Evolutionary conservation across 2,888 invertebrate genomes (phyloP), one percentile per base, ranked within the genome.

Genomic region (Deroplatys truncata): DNA sequence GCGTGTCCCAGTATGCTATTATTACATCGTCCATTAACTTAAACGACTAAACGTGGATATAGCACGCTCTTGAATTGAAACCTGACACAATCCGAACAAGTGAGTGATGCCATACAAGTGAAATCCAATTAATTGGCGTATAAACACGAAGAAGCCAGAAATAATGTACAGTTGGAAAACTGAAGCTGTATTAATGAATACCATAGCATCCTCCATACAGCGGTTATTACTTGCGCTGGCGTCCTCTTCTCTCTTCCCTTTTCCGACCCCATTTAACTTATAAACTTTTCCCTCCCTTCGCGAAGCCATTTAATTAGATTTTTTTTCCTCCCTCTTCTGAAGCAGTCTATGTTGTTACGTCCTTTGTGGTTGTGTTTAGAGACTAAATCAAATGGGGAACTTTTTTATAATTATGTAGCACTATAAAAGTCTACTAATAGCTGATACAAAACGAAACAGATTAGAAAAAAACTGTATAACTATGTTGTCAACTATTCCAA

Each of bases 111-210:
- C 86, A 15, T 86, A 86, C 82, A 82, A 86, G 72, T 16, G 29
- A 82, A 86, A 82, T 86, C 86, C 86, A 86, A 82, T 86, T 86
- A 29, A 20, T 86, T 82, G 28, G 86, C 82, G 28, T 56, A 86
- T 86, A 86, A 86, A 82, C 86, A 86, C 72, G 86, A 31, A 86
- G 86, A 86, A 82, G 82, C 82, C 86, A 20, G 43, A 49, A 86
- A 28, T 56, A 43, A 86, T 28, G 35, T 56, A 86, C 13, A 28
- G 28, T 31, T 28, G 49, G 29, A 86, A 82, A 43, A 86, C 16
- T 49, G 86, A 86, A 86, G 56, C 86, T 86, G 56, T 86, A 86
- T 86, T 72, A 86, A 86, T 86, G 86, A 86, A 86, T 72, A 72
- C 56, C 25, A 72, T 72, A 72, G 56, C 16, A 56, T 20, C 56